Percentiles rank a stretch among this genome's conserved stretches.
Conservation (phyloP, 2,888 invertebrate genomes). For the Trachelus tabidus region DNA sequence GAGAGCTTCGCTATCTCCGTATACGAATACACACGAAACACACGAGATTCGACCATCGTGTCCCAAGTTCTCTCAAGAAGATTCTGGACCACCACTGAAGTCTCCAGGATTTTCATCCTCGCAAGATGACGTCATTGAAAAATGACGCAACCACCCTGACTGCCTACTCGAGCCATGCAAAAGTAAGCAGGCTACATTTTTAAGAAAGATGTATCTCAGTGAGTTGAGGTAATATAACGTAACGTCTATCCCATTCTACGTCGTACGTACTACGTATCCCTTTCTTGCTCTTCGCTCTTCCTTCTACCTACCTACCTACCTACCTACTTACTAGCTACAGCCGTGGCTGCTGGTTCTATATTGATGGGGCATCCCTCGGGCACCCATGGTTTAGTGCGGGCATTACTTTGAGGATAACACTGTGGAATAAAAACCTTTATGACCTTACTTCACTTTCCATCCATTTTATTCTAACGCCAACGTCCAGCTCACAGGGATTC, state of each 20-base stretch:
- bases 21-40: neutral
- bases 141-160: too few relatives aligned
- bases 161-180: neutral
- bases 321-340: neutral
- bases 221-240: neutral
- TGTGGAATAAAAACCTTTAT: constrained; percentile 60
- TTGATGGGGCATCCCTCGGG: constrained; percentile 42
- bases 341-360: constrained; percentile 23
- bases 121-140: too few relatives aligned
- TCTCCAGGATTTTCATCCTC: too few relatives aligned
- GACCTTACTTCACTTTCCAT: constrained; percentile 51
- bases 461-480: constrained; percentile 32
- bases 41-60: too few relatives aligned
- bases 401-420: constrained; percentile 56
- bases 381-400: constrained; percentile 49
- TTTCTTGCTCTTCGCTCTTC: too few relatives aligned
- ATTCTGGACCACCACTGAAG: too few relatives aligned
- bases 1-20: neutral
- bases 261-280: neutral
- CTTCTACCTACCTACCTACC: too few relatives aligned
- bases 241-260: neutral
- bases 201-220: neutral
- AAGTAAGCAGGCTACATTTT: neutral
- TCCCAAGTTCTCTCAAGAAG: too few relatives aligned
- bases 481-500: neutral